A percentile compares a stretch with the other conserved stretches of the same genome.
Evolutionary conservation across 2,888 invertebrate genomes (phyloP).

Genomic region (Tortricodes alternella): DNA sequence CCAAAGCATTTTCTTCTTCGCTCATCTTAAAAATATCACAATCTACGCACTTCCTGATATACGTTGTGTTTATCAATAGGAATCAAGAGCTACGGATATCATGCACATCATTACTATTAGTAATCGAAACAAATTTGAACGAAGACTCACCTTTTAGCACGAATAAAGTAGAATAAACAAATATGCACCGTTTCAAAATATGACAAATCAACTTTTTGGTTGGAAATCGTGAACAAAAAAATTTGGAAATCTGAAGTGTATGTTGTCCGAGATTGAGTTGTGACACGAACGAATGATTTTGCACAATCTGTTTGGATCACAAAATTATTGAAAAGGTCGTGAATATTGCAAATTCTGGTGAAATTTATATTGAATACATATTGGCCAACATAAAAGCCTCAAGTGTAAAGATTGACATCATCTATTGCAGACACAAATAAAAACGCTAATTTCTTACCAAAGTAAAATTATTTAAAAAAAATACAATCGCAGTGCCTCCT

Average conservation of each 20-base stretch:
- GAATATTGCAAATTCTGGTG: not conserved
- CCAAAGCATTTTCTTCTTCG: slow-evolving; percentile 67
- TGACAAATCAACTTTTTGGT: slow-evolving; percentile 70
- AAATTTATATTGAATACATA: not conserved
- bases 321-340: not conserved
- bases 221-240: slow-evolving; percentile 46
- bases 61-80: slow-evolving; percentile 51
- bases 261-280: slow-evolving; percentile 4
- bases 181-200: slow-evolving; percentile 41
- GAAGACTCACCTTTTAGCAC: slow-evolving; percentile 43
- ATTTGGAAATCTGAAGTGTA: slow-evolving; percentile 20
- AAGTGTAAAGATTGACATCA: not conserved
- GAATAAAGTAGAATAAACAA: slow-evolving; percentile 39
- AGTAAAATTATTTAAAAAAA: not conserved
- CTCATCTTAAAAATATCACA: slow-evolving; percentile 70
- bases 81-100: slow-evolving; percentile 33
- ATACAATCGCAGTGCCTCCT: too few relatives aligned
- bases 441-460: not conserved
- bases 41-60: slow-evolving; percentile 47
- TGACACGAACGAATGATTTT: not conserved
- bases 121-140: not conserved
- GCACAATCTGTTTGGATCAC: not conserved
- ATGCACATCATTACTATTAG: slow-evolving; percentile 19
- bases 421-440: not conserved
- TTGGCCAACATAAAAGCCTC: slow-evolving; percentile 1